A percentile compares a stretch with the other conserved stretches of the same genome.
phyloP scores from a whole-genome alignment of 2,888 invertebrate species.

The Cephus nigrinus region DNA sequence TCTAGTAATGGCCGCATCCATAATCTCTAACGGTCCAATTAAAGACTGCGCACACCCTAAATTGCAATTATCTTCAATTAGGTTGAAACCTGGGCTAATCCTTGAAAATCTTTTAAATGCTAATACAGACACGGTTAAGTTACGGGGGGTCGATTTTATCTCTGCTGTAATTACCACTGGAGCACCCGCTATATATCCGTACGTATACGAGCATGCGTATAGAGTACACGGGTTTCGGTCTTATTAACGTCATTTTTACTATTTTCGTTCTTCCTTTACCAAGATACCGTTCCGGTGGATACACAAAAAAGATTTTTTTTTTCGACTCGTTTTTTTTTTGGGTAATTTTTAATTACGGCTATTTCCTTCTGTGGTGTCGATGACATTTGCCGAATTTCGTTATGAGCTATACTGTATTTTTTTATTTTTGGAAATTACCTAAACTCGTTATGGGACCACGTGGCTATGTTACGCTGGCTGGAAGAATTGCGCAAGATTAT shows the following conservation, averaged over 20 bases:
- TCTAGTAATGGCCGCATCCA: slow-evolving; percentile 62
- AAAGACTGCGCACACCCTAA: slow-evolving; percentile 37
- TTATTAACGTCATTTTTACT: not conserved
- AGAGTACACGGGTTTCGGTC: not conserved
- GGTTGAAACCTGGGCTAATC: not conserved
- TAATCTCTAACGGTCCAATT: slow-evolving; percentile 57
- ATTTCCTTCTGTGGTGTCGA: not conserved
- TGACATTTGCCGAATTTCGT: not conserved
- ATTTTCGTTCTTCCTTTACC: not conserved
- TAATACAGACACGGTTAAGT: not conserved
- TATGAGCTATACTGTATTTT: not conserved
- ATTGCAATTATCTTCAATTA: slow-evolving; percentile 18
- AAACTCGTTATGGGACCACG: not conserved
- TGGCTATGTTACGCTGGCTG: not conserved
- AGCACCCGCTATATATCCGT: not conserved
- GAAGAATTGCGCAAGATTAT: not conserved
- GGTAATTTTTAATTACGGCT: not conserved
- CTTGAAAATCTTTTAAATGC: not conserved
- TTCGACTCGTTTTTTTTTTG: not conserved
- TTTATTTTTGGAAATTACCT: not conserved
- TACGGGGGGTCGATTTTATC: not conserved
- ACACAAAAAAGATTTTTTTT: not conserved
- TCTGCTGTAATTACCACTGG: not conserved
- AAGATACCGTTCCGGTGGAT: not conserved
- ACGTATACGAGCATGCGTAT: not conserved